Evolutionary conservation across 1,140 invertebrate genomes (phyloP).

Genomic region (Sinonovacula constricta): DNA sequence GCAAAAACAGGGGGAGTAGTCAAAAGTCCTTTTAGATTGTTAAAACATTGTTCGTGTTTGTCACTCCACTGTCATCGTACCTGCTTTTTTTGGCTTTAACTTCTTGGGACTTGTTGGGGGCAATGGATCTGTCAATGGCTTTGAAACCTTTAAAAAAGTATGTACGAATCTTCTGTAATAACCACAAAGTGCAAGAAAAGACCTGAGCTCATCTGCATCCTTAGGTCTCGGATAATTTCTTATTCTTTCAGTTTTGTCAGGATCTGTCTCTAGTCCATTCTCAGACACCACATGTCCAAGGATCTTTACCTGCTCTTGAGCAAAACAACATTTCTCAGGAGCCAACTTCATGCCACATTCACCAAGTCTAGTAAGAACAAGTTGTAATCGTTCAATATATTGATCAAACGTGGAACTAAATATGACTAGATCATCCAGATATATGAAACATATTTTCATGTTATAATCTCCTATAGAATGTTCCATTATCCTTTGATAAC

Average conservation of each 20-base stretch:
- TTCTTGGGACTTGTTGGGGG: background rate
- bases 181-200: background rate
- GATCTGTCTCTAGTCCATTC: slow-evolving; percentile 3
- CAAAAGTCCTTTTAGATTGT: slow-evolving; percentile 9
- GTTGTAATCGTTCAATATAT: no score
- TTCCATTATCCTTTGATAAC: no score
- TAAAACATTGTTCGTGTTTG: slow-evolving; percentile 9
- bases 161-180: background rate
- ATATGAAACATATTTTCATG: no score
- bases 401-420: no score
- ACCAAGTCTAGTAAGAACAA: no score
- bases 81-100: background rate
- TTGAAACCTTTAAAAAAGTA: background rate
- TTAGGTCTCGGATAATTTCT: background rate
- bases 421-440: no score
- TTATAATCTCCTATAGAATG: no score
- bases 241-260: background rate
- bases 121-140: background rate
- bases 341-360: background rate
- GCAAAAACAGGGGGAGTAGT: slow-evolving; percentile 10
- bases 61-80: slow-evolving; percentile 8
- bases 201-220: background rate
- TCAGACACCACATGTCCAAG: background rate
- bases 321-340: background rate
- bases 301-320: background rate